phyloP scores from a whole-genome alignment of 1,140 invertebrate genomes.

The Rhagoletis zephyria region DNA sequence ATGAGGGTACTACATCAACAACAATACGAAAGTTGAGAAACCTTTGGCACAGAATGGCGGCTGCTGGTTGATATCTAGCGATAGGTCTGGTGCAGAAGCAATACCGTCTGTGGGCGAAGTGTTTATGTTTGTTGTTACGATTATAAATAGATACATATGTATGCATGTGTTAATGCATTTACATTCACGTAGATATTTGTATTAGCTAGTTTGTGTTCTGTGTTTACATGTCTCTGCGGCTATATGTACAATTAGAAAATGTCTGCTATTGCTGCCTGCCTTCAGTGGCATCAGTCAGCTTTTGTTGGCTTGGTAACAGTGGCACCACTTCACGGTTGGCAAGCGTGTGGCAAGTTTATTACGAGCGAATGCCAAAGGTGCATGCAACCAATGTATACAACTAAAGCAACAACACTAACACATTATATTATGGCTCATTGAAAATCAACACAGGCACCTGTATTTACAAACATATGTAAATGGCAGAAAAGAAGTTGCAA shows the following conservation, averaged over 20 bases:
- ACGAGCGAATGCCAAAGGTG: background rate
- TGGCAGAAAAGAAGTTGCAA: background rate
- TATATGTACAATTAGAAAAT: background rate
- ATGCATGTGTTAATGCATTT: background rate
- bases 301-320: background rate
- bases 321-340: slow-evolving; percentile 39
- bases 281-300: background rate
- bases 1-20: background rate
- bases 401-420: background rate
- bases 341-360: slow-evolving; percentile 20
- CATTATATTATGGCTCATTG: background rate
- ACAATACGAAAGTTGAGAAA: background rate
- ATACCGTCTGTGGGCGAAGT: background rate
- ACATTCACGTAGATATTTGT: background rate
- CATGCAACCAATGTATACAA: background rate
- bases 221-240: background rate
- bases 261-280: background rate
- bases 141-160: background rate
- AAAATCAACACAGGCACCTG: background rate
- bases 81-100: background rate
- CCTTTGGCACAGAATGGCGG: background rate
- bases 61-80: background rate
- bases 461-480: background rate
- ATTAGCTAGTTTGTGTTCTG: background rate
- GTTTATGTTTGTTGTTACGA: background rate